A percentile compares a stretch with the other conserved stretches of the same genome.
Evolutionary conservation across 2,113 vertebrate genomes (phyloP).

Genomic region (Corynorhinus townsendii): DNA sequence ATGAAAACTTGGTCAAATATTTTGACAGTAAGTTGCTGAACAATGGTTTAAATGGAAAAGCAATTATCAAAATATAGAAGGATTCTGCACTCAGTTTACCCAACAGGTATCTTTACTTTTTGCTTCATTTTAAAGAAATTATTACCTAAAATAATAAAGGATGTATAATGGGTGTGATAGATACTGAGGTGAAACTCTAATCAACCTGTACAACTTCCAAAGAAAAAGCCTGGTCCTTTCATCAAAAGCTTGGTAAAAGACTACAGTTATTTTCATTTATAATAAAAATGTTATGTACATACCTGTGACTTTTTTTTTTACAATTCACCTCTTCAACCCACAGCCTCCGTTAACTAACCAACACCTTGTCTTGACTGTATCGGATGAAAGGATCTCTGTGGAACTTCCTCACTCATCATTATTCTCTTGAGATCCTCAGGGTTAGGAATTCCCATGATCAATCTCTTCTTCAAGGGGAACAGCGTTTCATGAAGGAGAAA

Average conservation of each 20-base stretch:
- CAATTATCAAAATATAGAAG: background rate
- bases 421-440: background rate
- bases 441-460: background rate
- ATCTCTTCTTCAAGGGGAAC: background rate
- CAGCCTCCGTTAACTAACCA: background rate
- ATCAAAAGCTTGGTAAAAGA: background rate
- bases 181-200: background rate
- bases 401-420: background rate
- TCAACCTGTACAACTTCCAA: background rate
- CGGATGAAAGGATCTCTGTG: background rate
- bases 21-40: background rate
- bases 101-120: background rate
- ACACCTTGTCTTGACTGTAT: background rate
- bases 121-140: slow-evolving; percentile 31
- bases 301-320: background rate
- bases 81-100: background rate
- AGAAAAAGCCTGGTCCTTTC: background rate
- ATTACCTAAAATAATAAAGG: background rate
- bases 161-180: background rate
- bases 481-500: background rate
- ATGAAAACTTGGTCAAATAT: background rate
- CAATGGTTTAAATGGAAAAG: background rate
- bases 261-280: background rate
- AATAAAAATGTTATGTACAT: background rate
- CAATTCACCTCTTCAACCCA: background rate